Conservation (phyloP, 2,888 invertebrate genomes). For the Cephus spinipes region DNA sequence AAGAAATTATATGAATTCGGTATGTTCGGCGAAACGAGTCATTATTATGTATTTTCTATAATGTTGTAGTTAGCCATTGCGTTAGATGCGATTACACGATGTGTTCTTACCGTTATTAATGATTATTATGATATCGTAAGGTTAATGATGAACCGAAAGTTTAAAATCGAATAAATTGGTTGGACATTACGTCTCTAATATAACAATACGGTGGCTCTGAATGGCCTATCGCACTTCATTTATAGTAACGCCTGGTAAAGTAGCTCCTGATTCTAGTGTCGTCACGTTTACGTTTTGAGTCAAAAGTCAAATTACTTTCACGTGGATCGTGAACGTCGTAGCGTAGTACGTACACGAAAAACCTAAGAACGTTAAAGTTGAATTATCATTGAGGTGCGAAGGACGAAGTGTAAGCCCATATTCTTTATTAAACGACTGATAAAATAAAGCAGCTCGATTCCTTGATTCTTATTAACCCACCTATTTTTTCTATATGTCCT, state of each 20-base stretch:
- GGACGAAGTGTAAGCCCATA: slow-evolving; percentile 36
- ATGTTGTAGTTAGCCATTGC: slow-evolving; percentile 48
- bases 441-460: slow-evolving; percentile 20
- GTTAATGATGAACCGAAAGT: background rate
- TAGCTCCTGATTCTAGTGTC: background rate
- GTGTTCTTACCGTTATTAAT: slow-evolving; percentile 54
- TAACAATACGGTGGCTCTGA: slow-evolving; percentile 36
- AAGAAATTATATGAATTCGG: slow-evolving; percentile 33
- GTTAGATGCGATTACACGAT: slow-evolving; percentile 48
- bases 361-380: background rate
- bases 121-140: slow-evolving; percentile 23
- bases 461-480: background rate
- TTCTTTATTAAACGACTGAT: slow-evolving; percentile 44
- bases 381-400: slow-evolving; percentile 16
- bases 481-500: background rate
- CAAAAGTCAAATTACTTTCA: background rate
- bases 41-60: slow-evolving; percentile 54
- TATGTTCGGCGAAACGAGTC: slow-evolving; percentile 32
- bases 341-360: background rate
- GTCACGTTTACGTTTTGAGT: background rate
- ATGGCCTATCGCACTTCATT: slow-evolving; percentile 40
- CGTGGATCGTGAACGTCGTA: background rate
- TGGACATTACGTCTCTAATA: background rate
- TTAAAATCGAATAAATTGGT: background rate
- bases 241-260: background rate